phyloP scores from a whole-genome alignment of 1,140 invertebrate genomes.

The Aleiodes sp. region DNA sequence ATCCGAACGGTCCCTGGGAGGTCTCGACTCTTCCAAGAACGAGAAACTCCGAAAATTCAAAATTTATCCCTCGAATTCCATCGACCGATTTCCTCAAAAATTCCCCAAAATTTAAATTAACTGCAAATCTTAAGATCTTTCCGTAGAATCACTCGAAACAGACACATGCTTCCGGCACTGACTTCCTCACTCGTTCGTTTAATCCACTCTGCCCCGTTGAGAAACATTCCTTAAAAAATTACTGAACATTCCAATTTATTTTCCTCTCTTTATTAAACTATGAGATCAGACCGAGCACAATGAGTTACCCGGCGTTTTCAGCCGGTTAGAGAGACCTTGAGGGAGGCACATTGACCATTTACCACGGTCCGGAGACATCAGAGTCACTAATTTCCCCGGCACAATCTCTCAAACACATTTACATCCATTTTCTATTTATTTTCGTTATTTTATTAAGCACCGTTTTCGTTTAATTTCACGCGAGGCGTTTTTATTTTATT shows the following conservation, averaged over 20 bases:
- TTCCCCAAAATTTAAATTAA: too few relatives aligned
- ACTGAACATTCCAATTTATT: too few relatives aligned
- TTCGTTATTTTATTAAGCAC: not conserved
- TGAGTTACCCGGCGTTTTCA: not conserved
- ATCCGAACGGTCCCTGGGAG: conserved; percentile 24
- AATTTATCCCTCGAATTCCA: not conserved
- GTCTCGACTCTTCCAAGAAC: conserved; percentile 28
- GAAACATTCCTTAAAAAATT: too few relatives aligned
- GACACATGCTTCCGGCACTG: conserved; percentile 25
- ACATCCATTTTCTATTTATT: conserved; percentile 11
- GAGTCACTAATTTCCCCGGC: not conserved
- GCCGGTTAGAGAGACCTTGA: not conserved
- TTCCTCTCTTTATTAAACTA: not conserved
- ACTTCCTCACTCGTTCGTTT: too few relatives aligned
- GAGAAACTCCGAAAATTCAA: not conserved
- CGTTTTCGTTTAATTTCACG: not conserved
- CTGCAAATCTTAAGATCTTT: too few relatives aligned
- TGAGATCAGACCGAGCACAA: too few relatives aligned
- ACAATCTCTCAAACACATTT: not conserved
- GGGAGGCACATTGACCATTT: not conserved
- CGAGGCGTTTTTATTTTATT: not conserved
- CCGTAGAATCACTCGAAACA: not conserved
- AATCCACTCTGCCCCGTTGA: too few relatives aligned
- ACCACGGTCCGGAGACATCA: not conserved
- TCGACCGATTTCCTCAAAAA: too few relatives aligned